Conservation (phyloP, 2,797 vertebrate genomes). For the Centroberyx gerrardi region DNA sequence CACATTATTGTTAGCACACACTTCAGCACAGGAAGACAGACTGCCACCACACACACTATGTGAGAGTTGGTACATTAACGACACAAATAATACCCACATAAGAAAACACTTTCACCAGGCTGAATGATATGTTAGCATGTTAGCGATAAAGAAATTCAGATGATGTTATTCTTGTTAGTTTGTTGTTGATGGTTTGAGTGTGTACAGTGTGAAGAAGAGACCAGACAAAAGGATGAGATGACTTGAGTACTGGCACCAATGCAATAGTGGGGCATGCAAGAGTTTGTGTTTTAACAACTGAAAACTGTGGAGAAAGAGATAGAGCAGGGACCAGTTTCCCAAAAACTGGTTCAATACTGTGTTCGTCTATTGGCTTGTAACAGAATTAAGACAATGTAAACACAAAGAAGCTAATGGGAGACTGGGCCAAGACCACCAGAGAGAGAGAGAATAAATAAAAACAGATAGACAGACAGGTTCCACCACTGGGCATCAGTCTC, state of each 20-base stretch:
- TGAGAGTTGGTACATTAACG: constrained; percentile 16
- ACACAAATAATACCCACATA: background rate
- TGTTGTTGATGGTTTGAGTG: background rate
- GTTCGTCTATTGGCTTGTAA: background rate
- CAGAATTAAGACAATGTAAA: background rate
- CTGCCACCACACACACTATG: constrained; percentile 1
- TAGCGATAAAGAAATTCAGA: constrained; percentile 1
- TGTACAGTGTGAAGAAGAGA: background rate
- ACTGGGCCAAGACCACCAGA: background rate
- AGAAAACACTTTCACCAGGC: constrained; percentile 9
- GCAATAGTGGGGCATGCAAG: background rate
- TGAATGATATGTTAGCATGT: constrained; percentile 31
- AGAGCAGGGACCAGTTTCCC: too few relatives aligned
- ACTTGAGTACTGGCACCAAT: too few relatives aligned
- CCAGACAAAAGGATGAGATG: background rate
- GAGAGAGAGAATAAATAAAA: constrained; percentile 13
- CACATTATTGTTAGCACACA: constrained; percentile 22
- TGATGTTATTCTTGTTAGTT: background rate
- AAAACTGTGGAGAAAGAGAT: background rate
- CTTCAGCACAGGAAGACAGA: constrained; percentile 14
- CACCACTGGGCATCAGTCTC: constrained; percentile 69
- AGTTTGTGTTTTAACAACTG: background rate
- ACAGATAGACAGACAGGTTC: background rate
- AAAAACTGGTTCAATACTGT: background rate
- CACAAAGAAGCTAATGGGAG: background rate